phyloP scores from a whole-genome alignment of 2,113 vertebrate genomes.

The Butorides virescens region DNA sequence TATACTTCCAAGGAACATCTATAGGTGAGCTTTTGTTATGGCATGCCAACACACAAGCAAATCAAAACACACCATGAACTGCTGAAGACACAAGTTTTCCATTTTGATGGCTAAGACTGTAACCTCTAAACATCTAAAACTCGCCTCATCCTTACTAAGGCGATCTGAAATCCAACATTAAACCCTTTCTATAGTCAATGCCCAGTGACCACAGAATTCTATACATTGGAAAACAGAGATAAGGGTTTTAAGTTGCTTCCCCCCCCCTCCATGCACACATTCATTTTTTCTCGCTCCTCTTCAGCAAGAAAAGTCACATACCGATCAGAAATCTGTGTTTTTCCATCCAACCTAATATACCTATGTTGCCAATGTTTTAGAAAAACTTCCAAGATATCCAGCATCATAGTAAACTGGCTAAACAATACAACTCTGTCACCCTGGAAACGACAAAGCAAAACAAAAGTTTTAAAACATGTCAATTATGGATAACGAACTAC shows the following conservation, averaged over 20 bases:
- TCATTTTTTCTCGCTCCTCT: background rate
- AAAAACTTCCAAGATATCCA: constrained; percentile 94
- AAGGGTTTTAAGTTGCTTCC: background rate
- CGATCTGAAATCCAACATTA: background rate
- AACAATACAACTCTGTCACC: constrained; percentile 94
- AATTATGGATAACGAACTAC: background rate
- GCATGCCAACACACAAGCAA: background rate
- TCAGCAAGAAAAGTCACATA: constrained; percentile 35
- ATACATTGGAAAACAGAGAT: background rate
- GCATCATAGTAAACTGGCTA: constrained; percentile 97
- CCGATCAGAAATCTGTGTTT: constrained; percentile 91
- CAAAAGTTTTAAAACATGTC: background rate
- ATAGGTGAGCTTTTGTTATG: background rate
- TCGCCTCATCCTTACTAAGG: background rate
- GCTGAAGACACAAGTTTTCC: background rate
- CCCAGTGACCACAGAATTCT: background rate
- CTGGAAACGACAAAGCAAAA: constrained; percentile 66
- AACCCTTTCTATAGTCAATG: background rate
- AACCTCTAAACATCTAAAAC: background rate
- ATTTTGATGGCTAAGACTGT: background rate
- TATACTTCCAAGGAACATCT: background rate
- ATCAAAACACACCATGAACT: background rate
- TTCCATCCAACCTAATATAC: constrained; percentile 91
- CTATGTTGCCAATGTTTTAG: constrained; percentile 85
- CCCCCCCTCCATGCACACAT: background rate